Conservation (phyloP, 2,797 vertebrate species). For the Momotus momota region DNA sequence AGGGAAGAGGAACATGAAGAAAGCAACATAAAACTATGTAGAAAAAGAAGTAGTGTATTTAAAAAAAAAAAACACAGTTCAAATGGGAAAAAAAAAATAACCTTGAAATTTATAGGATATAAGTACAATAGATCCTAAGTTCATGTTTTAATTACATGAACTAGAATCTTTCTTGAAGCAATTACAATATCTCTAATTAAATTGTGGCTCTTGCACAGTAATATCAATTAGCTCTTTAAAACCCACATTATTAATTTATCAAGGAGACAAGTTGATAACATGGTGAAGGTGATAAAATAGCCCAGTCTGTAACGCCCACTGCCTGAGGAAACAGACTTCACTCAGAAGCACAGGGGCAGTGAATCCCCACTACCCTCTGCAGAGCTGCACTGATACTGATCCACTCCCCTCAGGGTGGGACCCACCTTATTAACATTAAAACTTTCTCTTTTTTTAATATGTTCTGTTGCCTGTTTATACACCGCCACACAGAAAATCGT, state of each 20-base stretch:
- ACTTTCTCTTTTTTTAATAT: neutral
- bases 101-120: neutral
- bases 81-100: neutral
- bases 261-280: conserved; percentile 25
- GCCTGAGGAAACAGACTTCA: neutral
- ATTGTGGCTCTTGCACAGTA: neutral
- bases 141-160: conserved; percentile 14
- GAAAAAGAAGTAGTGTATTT: neutral
- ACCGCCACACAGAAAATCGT: neutral
- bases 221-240: conserved; percentile 50
- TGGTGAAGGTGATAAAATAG: neutral
- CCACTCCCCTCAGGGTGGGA: neutral
- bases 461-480: neutral
- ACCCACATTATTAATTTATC: conserved; percentile 49
- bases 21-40: neutral
- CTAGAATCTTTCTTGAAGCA: conserved; percentile 3
- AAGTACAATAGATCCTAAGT: neutral
- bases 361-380: neutral
- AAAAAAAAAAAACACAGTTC: neutral
- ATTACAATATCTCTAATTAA: conserved; percentile 42
- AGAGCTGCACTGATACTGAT: neutral
- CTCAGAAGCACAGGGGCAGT: neutral
- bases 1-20: neutral
- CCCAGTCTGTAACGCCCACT: neutral
- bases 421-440: neutral